These are phyloP conservation scores for Drosophila aldrichi DNA, from an alignment of 2,888 invertebrate species.

Conservation along the genomic window DNA sequence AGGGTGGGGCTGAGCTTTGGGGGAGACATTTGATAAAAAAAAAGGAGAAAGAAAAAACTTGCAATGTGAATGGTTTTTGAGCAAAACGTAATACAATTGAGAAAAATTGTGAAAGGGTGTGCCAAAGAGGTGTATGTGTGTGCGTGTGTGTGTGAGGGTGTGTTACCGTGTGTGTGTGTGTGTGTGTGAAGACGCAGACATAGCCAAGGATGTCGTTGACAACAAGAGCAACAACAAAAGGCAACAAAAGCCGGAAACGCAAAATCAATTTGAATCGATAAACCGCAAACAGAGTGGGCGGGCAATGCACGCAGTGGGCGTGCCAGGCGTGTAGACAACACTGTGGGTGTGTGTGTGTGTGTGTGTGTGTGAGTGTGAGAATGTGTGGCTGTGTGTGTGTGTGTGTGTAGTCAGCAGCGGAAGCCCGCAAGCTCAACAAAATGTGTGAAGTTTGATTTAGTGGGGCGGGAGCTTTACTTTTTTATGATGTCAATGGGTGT, in stretches of 20 bases:
- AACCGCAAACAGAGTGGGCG: conserved; percentile 70
- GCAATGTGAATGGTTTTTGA: conserved; percentile 63
- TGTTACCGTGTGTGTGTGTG: neutral
- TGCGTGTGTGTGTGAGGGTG: neutral
- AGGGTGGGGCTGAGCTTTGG: neutral
- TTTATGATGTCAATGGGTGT: conserved; percentile 40
- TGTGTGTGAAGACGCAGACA: conserved; percentile 47
- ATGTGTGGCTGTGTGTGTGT: conserved; percentile 3
- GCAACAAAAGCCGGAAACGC: conserved; percentile 52
- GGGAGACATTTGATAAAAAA: conserved; percentile 9
- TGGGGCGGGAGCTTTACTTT: conserved; percentile 31
- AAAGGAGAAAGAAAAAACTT: conserved; percentile 31
- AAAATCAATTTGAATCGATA: conserved; percentile 78
- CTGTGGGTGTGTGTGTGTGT: conserved; percentile 9
- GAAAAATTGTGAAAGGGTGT: conserved; percentile 18
- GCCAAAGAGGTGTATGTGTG: neutral
- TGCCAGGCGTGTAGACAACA: neutral
- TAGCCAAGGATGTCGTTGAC: conserved; percentile 59
- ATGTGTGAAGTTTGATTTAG: conserved; percentile 67
- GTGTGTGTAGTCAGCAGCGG: conserved; percentile 26
- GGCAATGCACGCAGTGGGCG: conserved; percentile 10
- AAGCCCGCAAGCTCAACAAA: conserved; percentile 55
- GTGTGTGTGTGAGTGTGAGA: no score
- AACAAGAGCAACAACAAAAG: conserved; percentile 42
- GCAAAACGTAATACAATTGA: conserved; percentile 47